These are phyloP conservation scores for Cephalopterus ornatus DNA, from an alignment of 2,113 vertebrate genomes.

Conservation along the genomic window DNA sequence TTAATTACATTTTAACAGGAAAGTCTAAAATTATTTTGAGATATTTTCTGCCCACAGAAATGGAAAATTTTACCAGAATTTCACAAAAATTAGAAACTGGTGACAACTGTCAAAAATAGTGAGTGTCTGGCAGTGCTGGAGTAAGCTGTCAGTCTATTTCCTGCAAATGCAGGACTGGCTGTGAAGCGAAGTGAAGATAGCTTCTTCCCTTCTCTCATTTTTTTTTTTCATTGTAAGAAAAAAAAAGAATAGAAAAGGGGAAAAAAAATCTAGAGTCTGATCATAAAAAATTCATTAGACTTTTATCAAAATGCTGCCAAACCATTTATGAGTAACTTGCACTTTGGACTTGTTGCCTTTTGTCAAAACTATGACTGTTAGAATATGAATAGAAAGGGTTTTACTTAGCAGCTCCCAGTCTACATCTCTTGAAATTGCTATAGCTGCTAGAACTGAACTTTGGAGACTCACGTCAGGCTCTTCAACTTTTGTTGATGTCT, in stretches of 20 bases:
- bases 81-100: neutral
- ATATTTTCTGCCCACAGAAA: neutral
- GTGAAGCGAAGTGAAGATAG: neutral
- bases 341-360: neutral
- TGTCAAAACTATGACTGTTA: neutral
- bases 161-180: neutral
- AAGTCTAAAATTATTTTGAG: neutral
- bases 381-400: neutral
- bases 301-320: neutral
- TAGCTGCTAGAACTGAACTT: neutral
- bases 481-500: neutral
- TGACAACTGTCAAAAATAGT: neutral
- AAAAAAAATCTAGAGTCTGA: neutral
- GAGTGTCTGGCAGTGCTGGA: neutral
- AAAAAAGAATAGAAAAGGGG: neutral
- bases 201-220: neutral
- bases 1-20: neutral
- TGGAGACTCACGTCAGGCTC: neutral
- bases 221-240: neutral
- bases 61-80: neutral
- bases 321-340: neutral
- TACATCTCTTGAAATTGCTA: neutral
- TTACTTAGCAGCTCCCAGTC: neutral
- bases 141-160: neutral
- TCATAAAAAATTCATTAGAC: neutral